These are phyloP conservation scores for Colletes collaris DNA, from an alignment of 2,888 invertebrate species.

Conservation along the genomic window DNA sequence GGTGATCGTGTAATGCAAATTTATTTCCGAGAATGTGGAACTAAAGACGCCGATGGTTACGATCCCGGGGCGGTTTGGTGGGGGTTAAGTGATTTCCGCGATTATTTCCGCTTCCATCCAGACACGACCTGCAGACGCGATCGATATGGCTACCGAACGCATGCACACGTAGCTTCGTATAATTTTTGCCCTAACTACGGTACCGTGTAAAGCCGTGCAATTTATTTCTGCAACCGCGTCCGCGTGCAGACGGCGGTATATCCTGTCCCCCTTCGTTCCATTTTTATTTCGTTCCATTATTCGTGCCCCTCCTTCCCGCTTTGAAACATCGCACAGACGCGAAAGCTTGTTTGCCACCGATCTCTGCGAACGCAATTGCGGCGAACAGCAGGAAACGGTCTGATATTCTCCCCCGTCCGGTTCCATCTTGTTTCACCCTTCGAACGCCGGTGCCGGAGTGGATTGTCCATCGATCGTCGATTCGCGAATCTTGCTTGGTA, in stretches of 20 bases:
- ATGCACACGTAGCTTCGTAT: background rate
- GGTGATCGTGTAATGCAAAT: background rate
- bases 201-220: background rate
- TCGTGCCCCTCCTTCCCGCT: constrained; percentile 18
- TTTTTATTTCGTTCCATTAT: constrained; percentile 27
- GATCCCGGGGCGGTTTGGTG: background rate
- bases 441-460: too few species aligned
- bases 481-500: constrained; percentile 17
- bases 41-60: background rate
- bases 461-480: too few species aligned
- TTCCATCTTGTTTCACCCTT: too few species aligned
- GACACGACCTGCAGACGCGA: constrained; percentile 59
- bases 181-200: background rate
- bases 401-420: too few species aligned
- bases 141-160: constrained; percentile 65
- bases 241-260: background rate
- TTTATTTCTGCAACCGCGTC: background rate
- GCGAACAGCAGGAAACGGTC: too few species aligned
- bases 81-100: constrained; percentile 46
- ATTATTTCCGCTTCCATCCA: constrained; percentile 56
- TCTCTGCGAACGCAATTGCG: background rate
- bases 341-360: constrained; percentile 13
- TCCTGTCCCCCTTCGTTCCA: constrained; percentile 11
- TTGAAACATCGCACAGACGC: constrained; percentile 6
- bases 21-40: background rate